Conservation (phyloP, 2,888 invertebrate species). For the Neria commutata region DNA sequence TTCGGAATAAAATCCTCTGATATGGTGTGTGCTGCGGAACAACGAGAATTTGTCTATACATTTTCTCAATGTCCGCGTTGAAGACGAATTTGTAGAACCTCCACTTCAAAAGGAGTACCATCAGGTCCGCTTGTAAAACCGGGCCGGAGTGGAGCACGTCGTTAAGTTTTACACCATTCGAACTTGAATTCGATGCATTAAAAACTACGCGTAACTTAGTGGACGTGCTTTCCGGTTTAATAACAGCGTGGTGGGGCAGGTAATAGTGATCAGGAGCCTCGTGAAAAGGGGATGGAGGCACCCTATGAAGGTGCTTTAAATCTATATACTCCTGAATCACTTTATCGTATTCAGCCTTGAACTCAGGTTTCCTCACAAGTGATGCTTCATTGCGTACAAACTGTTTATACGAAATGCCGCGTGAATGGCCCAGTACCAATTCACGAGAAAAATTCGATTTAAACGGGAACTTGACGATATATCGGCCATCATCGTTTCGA, state of each 20-base stretch:
- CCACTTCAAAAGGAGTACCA: not conserved
- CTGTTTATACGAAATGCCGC: not conserved
- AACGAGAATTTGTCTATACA: slow-evolving; percentile 18
- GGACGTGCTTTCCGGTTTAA: slow-evolving; percentile 5
- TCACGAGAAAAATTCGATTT: not conserved
- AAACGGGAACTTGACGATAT: not conserved
- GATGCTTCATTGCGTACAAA: not conserved
- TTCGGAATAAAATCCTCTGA: slow-evolving; percentile 29
- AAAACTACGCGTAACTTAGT: slow-evolving; percentile 20
- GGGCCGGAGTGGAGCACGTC: slow-evolving; percentile 13
- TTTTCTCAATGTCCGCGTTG: slow-evolving; percentile 21
- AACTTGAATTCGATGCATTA: slow-evolving; percentile 17
- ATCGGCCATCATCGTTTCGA: not conserved
- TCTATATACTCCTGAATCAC: slow-evolving; percentile 27
- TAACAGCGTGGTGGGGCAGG: slow-evolving; percentile 16
- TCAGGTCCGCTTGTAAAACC: slow-evolving; percentile 11
- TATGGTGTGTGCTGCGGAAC: slow-evolving; percentile 8
- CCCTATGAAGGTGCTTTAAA: slow-evolving; percentile 33
- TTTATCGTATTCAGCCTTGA: not conserved
- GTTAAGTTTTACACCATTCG: slow-evolving; percentile 8
- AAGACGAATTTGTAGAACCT: slow-evolving; percentile 5
- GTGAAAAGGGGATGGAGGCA: not conserved
- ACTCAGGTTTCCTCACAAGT: not conserved
- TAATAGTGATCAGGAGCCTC: slow-evolving; percentile 4
- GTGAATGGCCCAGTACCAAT: not conserved